Conservation (phyloP, 92 coral and sea anemone genomes). For the Micromussa lordhowensis region DNA sequence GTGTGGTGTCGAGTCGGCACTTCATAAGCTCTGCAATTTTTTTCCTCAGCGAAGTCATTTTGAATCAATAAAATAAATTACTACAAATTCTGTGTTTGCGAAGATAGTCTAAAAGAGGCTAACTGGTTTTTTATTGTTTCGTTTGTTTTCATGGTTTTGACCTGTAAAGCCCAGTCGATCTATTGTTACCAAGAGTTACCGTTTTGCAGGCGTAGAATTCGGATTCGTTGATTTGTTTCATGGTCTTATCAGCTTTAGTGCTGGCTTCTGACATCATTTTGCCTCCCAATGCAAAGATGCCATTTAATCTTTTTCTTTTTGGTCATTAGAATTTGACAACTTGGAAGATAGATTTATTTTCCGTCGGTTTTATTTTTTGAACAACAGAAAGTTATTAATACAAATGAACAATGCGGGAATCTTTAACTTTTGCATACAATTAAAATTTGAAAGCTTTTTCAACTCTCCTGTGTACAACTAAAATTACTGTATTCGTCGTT, state of each 20-base stretch:
- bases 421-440: constrained; percentile 11
- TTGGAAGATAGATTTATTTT: not conserved
- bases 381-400: not conserved
- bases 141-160: not conserved
- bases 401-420: constrained; percentile 1
- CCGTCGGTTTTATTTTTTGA: not conserved
- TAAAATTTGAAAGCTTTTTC: not conserved
- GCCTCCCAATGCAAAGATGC: not conserved
- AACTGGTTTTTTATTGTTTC: not conserved
- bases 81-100: not conserved
- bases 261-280: not conserved
- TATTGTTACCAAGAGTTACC: constrained; percentile 27
- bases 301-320: not conserved
- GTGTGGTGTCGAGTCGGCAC: too few relatives aligned
- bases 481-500: not conserved
- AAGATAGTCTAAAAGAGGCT: not conserved
- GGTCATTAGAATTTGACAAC: not conserved
- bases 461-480: not conserved
- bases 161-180: constrained; percentile 18
- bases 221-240: not conserved
- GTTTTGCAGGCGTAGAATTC: not conserved
- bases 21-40: too few relatives aligned
- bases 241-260: not conserved
- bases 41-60: not conserved
- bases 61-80: not conserved